Evolutionary conservation across 2,113 vertebrate genomes (phyloP).

Genomic region (Chamaea fasciata): DNA sequence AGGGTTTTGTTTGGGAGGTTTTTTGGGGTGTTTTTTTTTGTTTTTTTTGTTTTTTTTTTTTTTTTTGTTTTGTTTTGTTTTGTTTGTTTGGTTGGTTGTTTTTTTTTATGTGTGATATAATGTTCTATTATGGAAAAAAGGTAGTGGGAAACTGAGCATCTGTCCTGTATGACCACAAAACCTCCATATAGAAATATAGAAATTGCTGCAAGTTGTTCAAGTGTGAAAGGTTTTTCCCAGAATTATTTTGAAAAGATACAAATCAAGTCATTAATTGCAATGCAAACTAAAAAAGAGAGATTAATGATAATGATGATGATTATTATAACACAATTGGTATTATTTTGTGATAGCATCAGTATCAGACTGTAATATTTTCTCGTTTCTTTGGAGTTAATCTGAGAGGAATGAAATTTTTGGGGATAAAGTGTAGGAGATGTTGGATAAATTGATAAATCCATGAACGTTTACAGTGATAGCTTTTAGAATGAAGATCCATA

Average conservation of each 20-base stretch:
- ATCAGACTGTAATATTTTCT: neutral
- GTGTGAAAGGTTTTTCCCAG: neutral
- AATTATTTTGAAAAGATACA: neutral
- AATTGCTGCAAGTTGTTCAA: neutral
- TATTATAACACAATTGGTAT: neutral
- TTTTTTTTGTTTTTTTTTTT: too few species aligned
- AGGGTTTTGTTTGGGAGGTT: rapidly evolving
- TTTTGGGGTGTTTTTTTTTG: too few species aligned
- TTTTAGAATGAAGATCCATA: neutral
- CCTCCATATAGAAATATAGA: neutral
- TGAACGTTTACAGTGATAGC: neutral
- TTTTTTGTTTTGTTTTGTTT: too few species aligned
- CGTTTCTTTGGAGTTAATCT: neutral
- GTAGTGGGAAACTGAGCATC: neutral
- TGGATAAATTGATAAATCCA: neutral
- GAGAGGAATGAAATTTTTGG: neutral
- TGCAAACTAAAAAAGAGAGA: neutral
- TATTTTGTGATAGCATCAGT: neutral
- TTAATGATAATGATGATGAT: neutral
- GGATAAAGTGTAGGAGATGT: neutral
- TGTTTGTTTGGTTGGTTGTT: too few species aligned
- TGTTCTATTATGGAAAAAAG: neutral
- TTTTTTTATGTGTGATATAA: neutral
- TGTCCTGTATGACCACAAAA: neutral
- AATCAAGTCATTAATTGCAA: neutral